These are phyloP conservation scores for Presbytis comata DNA, from an alignment of 2,797 vertebrate species.

Conservation along the genomic window DNA sequence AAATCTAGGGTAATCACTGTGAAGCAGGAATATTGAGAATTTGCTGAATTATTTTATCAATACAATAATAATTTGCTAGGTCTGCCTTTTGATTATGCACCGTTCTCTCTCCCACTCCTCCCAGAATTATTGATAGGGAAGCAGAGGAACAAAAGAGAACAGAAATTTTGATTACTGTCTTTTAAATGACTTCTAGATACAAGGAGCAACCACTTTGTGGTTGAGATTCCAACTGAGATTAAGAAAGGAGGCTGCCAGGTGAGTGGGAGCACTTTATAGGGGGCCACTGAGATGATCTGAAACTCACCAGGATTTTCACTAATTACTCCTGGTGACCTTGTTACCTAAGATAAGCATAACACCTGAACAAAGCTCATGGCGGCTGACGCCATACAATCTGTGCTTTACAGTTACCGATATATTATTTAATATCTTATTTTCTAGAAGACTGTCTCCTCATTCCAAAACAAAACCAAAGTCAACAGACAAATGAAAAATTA, in stretches of 20 bases:
- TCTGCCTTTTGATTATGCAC: neutral
- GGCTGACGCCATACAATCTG: accelerated
- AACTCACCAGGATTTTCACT: neutral
- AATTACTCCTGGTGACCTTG: neutral
- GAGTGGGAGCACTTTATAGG: neutral
- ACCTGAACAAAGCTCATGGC: neutral
- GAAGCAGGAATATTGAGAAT: neutral
- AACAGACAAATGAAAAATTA: neutral
- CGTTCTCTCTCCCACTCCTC: neutral
- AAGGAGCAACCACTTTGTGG: neutral
- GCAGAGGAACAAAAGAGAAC: neutral
- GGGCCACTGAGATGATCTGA: neutral
- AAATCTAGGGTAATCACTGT: neutral
- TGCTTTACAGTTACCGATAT: neutral
- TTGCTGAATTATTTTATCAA: neutral
- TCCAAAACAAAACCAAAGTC: neutral
- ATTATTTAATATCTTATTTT: neutral
- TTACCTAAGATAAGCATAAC: neutral
- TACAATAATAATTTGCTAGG: neutral
- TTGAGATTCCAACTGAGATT: neutral
- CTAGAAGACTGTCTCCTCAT: neutral
- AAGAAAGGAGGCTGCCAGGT: neutral
- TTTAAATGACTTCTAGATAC: neutral
- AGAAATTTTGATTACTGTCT: neutral
- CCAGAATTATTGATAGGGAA: neutral